Evolutionary conservation across 2,888 invertebrate species (phyloP).

Genomic region (Latrodectus elegans): DNA sequence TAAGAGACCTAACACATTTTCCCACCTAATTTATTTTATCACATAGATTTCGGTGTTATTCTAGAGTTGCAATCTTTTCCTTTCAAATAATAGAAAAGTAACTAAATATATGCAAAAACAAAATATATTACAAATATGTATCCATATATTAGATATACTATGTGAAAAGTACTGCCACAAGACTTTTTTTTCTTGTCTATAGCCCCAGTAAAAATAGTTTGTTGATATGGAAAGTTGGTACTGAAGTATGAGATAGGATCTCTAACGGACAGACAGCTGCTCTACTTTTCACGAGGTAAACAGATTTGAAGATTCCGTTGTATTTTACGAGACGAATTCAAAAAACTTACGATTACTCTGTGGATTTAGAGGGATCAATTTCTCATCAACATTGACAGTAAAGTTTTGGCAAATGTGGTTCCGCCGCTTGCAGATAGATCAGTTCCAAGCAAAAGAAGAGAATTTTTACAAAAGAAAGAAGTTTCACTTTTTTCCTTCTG

Average conservation of each 20-base stretch:
- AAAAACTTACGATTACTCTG: constrained; percentile 66
- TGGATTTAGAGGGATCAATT: constrained; percentile 66
- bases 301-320: constrained; percentile 68
- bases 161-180: neutral
- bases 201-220: constrained; percentile 53
- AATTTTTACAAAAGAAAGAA: constrained; percentile 52
- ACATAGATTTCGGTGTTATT: too few relatives aligned
- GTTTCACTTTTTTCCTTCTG: constrained; percentile 45
- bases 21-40: too few relatives aligned
- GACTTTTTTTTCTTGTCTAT: constrained; percentile 9
- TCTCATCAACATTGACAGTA: constrained; percentile 67
- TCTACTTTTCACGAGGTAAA: constrained; percentile 57
- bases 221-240: constrained; percentile 54
- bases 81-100: too few relatives aligned
- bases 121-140: too few relatives aligned
- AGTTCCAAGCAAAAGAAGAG: constrained; percentile 32
- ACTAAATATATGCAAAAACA: too few relatives aligned
- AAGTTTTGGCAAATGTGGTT: constrained; percentile 66
- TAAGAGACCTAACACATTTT: too few relatives aligned
- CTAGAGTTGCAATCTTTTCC: too few relatives aligned
- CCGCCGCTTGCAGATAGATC: constrained; percentile 52
- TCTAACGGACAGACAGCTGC: constrained; percentile 47
- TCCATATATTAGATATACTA: too few relatives aligned
- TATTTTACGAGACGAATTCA: constrained; percentile 65
- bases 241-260: constrained; percentile 53